A percentile compares a stretch with the other conserved stretches of the same genome.
phyloP scores from a whole-genome alignment of 2,797 vertebrate genomes.

The Hypotaenidia philippensis region DNA sequence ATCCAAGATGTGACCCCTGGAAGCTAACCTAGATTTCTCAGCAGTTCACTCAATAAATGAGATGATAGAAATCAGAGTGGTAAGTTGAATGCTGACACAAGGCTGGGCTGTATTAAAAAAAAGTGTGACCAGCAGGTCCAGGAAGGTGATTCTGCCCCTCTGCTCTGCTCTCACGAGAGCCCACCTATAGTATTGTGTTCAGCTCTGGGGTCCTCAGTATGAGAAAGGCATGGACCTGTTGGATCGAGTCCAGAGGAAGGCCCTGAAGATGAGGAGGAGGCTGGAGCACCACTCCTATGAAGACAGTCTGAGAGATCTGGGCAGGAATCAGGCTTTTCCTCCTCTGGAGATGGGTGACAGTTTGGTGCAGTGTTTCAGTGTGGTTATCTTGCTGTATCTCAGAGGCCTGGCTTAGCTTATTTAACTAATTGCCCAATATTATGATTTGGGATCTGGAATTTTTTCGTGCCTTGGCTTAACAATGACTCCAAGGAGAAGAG shows the following conservation, averaged over 20 bases:
- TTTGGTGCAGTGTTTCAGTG: background rate
- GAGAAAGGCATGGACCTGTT: too few relatives aligned
- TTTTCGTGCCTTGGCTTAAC: background rate
- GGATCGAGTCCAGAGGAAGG: background rate
- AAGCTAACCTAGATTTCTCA: background rate
- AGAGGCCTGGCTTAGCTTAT: background rate
- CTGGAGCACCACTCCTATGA: background rate
- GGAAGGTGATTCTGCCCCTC: background rate
- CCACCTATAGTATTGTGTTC: fast-evolving
- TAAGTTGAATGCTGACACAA: background rate
- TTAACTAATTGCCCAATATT: background rate
- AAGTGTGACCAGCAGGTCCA: fast-evolving
- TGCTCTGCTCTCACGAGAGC: background rate
- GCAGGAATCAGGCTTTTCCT: background rate
- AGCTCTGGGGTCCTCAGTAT: background rate
- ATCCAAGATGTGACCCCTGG: background rate
- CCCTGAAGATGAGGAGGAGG: background rate
- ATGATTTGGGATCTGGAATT: background rate
- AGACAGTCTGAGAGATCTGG: background rate
- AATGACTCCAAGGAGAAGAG: background rate
- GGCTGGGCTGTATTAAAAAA: background rate
- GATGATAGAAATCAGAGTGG: background rate
- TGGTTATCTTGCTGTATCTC: background rate
- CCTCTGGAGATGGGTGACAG: fast-evolving
- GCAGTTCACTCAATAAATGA: background rate